Conservation (phyloP, 2,888 invertebrate species). For the Eucriotettix oculatus region DNA sequence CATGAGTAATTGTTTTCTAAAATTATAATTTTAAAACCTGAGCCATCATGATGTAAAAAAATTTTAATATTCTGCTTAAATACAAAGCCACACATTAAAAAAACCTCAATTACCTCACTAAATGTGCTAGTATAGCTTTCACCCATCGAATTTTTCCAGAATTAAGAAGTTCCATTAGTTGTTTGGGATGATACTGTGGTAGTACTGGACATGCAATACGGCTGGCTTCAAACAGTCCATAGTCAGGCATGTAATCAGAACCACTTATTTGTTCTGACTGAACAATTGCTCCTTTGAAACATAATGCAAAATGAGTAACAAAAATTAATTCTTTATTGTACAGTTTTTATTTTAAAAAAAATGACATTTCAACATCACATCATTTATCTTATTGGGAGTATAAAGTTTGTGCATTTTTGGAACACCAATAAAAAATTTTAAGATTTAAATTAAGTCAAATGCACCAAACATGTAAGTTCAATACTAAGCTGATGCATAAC, state of each 20-base stretch:
- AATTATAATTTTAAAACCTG: not conserved
- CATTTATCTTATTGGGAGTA: no score
- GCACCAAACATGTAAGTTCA: not conserved
- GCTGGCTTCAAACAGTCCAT: slow-evolving; percentile 91
- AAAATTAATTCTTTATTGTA: no score
- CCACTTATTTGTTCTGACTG: slow-evolving; percentile 21
- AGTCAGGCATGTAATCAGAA: slow-evolving; percentile 79
- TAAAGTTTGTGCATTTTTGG: no score
- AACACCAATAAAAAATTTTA: not conserved
- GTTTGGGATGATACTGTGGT: slow-evolving; percentile 98
- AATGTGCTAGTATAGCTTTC: slow-evolving; percentile 91
- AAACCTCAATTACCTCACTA: slow-evolving; percentile 52
- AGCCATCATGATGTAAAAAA: no score
- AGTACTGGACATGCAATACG: slow-evolving; percentile 92
- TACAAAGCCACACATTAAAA: not conserved
- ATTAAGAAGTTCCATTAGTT: slow-evolving; percentile 93
- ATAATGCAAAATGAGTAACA: no score
- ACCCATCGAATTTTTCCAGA: slow-evolving; percentile 97
- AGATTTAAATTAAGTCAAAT: not conserved
- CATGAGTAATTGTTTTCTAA: no score
- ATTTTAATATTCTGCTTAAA: not conserved
- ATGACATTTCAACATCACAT: not conserved
- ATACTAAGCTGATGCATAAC: not conserved
- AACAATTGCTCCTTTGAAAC: slow-evolving; percentile 7
- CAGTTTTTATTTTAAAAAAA: not conserved